Evolutionary conservation across 2,113 vertebrate genomes (phyloP), one percentile per base, ranked within the genome.

Genomic region (Nothoprocta pentlandii): DNA sequence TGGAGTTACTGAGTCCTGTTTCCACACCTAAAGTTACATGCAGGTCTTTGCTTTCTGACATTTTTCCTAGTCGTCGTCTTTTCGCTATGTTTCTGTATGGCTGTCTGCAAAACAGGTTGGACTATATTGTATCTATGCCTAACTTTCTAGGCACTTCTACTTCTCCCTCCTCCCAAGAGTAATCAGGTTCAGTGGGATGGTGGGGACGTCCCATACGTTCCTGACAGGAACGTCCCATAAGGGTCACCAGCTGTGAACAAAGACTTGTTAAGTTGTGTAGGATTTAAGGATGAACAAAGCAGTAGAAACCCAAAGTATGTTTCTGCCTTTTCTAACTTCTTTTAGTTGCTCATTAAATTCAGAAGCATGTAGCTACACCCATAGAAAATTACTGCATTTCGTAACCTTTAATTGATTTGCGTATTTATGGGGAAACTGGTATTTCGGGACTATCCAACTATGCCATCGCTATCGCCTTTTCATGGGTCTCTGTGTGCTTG

Each of bases 361-460:
- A 78, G 76, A 96, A 95, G 92, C 93, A 94, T 93, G 94, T 92
- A 92, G 90, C 88, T 95, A 95, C 94, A 85, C 96, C 96, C 89
- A 92, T 44, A 93, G 83, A 95, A 93, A 96, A 96, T 95, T 97
- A 96, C 94, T 47, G 77, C 58, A 85, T 97, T 97, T 97, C 94
- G 61, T 92, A 95, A 97, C 85, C 85, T 69, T 89, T 96, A 96
- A 96, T 92, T 91, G 90, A 95, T 96, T 92, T 96, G 66, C 77
- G 44, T 92, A 90, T 96, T 95, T 96, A 95, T 68, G 74, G 94
- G 84, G 93, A 94, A 97, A 96, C 91, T 95, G 92, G 94, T 89
- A 95, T 95, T 92, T 92, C 67, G 80, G 89, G 92, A 94, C 91
- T 94, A 89, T 85, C 93, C 92, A 77, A 96, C 49, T 90, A 62